phyloP scores from a whole-genome alignment of 1,140 invertebrate species.

The Mylabris phalerata region DNA sequence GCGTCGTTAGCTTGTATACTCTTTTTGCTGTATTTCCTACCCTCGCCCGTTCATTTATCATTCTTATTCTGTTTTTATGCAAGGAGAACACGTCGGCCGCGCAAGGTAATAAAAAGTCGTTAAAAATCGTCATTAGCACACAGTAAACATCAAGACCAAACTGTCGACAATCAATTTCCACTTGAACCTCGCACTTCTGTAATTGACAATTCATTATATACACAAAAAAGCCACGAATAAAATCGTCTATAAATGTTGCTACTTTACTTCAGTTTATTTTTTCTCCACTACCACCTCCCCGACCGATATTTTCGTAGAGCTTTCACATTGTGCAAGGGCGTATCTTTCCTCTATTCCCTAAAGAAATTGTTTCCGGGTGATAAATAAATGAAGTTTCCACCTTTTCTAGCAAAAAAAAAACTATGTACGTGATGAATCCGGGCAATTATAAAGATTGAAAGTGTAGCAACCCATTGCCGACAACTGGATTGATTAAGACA shows the following conservation, averaged over 20 bases:
- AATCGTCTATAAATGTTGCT: neutral
- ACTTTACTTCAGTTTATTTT: neutral
- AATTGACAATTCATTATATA: slow-evolving; percentile 8
- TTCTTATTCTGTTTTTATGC: too few species aligned
- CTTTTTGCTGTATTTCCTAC: too few species aligned
- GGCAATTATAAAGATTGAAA: slow-evolving; percentile 18
- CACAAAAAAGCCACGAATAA: neutral
- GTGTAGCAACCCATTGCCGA: slow-evolving; percentile 10
- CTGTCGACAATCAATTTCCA: slow-evolving; percentile 6
- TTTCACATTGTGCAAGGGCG: neutral
- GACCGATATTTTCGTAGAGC: neutral
- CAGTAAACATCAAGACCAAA: slow-evolving; percentile 1
- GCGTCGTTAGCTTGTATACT: too few species aligned
- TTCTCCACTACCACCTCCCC: too few species aligned
- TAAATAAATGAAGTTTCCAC: slow-evolving; percentile 14
- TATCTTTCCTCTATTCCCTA: neutral
- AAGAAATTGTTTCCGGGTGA: slow-evolving; percentile 9
- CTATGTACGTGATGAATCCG: slow-evolving; percentile 13
- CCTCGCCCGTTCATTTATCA: too few species aligned
- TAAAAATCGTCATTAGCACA: too few species aligned
- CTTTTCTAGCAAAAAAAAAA: slow-evolving; percentile 4
- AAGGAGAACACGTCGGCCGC: too few species aligned
- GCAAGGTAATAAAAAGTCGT: too few species aligned
- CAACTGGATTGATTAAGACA: slow-evolving; percentile 14
- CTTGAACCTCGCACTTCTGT: slow-evolving; percentile 2